Conservation (phyloP, 2,113 vertebrate species). For the Erinaceus europaeus region DNA sequence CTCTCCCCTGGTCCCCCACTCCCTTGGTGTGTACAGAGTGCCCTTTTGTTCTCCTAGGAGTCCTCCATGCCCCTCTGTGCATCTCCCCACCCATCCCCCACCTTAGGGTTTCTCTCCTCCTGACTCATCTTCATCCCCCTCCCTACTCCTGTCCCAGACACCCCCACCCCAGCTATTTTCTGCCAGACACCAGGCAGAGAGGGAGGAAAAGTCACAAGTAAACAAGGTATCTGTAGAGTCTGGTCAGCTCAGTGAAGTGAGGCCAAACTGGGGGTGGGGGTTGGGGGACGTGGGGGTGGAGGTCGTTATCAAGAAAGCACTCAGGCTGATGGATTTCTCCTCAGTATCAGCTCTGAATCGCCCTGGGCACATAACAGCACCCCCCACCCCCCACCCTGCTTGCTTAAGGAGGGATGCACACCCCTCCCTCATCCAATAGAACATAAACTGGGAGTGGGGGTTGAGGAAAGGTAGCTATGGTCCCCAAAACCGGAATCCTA, state of each 20-base stretch:
- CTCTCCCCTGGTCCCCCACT: too few relatives aligned
- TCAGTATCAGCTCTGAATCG: constrained; percentile 1
- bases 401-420: too few relatives aligned
- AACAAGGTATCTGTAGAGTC: not conserved
- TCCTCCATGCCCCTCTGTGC: too few relatives aligned
- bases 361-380: not conserved
- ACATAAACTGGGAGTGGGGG: not conserved
- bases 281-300: not conserved
- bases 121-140: not conserved
- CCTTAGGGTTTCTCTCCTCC: too few relatives aligned
- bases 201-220: not conserved
- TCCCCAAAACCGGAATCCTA: not conserved
- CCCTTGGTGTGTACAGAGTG: too few relatives aligned
- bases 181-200: not conserved
- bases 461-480: not conserved
- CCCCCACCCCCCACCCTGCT: too few relatives aligned
- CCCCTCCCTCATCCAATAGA: not conserved
- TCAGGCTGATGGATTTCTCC: constrained; percentile 21
- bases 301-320: constrained; percentile 26
- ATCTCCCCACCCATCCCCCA: not conserved
- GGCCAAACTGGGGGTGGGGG: not conserved
- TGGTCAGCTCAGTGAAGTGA: fast-evolving
- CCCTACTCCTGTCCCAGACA: not conserved
- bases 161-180: not conserved
- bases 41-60: too few relatives aligned